Base-by-base conservation (phyloP, 2,797 vertebrate genomes). In the Liparis tanakae region DNA sequence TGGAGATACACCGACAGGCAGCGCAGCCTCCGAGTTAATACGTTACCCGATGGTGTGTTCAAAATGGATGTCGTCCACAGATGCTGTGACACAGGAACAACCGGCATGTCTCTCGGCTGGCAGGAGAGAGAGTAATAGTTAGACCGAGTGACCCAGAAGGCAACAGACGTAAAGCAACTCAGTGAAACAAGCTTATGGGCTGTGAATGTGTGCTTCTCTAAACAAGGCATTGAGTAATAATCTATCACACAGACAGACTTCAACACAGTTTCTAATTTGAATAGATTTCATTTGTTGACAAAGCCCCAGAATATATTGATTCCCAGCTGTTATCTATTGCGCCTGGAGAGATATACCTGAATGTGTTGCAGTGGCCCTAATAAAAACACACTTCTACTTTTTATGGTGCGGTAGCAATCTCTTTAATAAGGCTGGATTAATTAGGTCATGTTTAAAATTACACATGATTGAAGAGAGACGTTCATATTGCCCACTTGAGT, bases 61-160 rank as follows among this genome's bases (percentile, higher is more conserved):
- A 86, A 99, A 98, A 91, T 98, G 95, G 91, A 99, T 98, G 80
- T 99, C 98, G 10, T 99, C 98, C 93, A 99, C 96, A 10, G 98
- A 99, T 13, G 97, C 98, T 0, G 98, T 99, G 91, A 99, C 95
- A 39, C 98, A 99, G 18, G 96, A 95, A 78, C 96, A 97, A 81
- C 96, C 96, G 0, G 98, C 96, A 0, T 99, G 98, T 82, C 96
- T 96, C 91, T 99, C 98, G 4, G 98, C 98, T 98, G 92, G 10
- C 10, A 74, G 60, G 87, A 34, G 17, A 88, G 70, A 79, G 34
- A 66, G 81, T 58, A 81, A 74, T 43, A 74, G 60, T 65, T 57
- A 67, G 22, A 12, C 12, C 3, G 15, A 9, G 6, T 4, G 46
- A 34, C 6, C 34, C 20, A 67, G 48, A 51, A 72, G 10, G 59